A percentile compares a stretch with the other conserved stretches of the same genome.
Evolutionary conservation across 2,888 invertebrate species (phyloP).

Genomic region (Lasioglossum pauxillum): DNA sequence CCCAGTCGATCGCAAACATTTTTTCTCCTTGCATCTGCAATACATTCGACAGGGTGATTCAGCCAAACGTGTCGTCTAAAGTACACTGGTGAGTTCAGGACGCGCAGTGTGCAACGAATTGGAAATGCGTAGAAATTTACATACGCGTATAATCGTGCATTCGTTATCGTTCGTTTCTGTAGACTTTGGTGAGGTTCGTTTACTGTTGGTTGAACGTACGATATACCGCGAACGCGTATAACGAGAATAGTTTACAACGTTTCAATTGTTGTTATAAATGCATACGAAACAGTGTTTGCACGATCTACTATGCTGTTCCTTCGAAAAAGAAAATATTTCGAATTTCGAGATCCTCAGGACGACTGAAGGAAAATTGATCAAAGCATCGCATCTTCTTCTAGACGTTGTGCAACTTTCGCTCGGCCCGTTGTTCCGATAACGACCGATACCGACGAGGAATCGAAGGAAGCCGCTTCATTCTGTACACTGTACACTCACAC

Average conservation of each 20-base stretch:
- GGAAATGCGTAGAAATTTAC: background rate
- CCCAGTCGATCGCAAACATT: background rate
- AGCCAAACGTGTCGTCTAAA: too few relatives aligned
- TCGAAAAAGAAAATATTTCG: background rate
- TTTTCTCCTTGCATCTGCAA: background rate
- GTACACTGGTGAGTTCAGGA: too few relatives aligned
- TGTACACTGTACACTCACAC: constrained; percentile 5
- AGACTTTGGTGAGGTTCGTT: background rate
- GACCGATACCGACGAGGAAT: background rate
- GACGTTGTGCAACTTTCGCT: background rate
- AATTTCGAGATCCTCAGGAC: background rate
- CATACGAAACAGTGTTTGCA: background rate
- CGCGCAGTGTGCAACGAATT: too few relatives aligned
- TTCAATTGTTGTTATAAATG: background rate
- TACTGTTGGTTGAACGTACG: background rate
- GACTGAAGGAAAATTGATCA: background rate
- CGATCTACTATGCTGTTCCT: background rate
- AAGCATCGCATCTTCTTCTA: background rate
- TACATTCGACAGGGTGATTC: too few relatives aligned
- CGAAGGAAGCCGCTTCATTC: background rate
- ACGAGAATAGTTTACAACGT: background rate
- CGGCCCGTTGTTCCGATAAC: background rate
- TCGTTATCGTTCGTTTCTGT: background rate
- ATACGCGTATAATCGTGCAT: background rate
- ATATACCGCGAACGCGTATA: too few relatives aligned